Conservation (phyloP, 1,140 invertebrate genomes). For the Melanaphis sacchari region DNA sequence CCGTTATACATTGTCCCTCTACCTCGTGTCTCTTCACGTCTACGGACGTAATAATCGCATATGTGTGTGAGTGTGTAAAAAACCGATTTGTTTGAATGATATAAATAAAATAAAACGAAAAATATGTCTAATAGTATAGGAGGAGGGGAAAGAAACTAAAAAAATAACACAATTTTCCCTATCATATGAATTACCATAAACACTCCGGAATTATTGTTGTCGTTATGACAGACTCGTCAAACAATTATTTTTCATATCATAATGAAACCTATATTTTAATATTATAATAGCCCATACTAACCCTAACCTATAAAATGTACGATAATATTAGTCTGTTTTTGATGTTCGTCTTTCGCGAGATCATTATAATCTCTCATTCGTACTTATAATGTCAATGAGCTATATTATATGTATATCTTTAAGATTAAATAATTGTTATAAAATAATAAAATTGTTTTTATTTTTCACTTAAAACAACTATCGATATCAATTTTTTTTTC, state of each 20-base stretch:
- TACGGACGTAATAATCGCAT: neutral
- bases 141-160: neutral
- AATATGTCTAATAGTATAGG: neutral
- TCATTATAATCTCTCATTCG: neutral
- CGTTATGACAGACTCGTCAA: neutral
- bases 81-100: neutral
- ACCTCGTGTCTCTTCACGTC: neutral
- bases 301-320: neutral
- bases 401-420: neutral
- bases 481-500: neutral
- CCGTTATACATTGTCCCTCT: neutral
- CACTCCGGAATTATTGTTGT: neutral
- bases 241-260: neutral
- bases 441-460: no score
- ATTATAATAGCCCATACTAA: no score
- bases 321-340: neutral
- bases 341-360: neutral
- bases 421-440: no score
- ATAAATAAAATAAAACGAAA: neutral
- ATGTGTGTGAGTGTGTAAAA: neutral
- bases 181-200: neutral
- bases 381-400: neutral
- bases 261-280: no score
- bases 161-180: neutral
- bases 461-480: neutral